A percentile compares a stretch with the other conserved stretches of the same genome.
phyloP scores from a whole-genome alignment of 2,888 invertebrate species.

The Julus scanicus region DNA sequence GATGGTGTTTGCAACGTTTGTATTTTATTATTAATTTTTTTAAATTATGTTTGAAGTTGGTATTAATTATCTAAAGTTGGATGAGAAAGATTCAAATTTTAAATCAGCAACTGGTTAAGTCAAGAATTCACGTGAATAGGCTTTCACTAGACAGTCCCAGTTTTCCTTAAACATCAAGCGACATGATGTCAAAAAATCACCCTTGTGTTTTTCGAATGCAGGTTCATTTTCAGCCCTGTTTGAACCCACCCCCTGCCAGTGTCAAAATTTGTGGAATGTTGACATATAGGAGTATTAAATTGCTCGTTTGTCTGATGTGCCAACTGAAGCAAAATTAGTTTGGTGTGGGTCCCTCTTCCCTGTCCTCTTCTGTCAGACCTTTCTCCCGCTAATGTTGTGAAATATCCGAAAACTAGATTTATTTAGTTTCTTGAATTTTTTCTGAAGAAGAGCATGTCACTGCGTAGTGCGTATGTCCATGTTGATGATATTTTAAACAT shows the following conservation, averaged over 20 bases:
- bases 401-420: not conserved
- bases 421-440: not conserved
- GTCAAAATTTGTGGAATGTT: conserved; percentile 15
- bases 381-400: not conserved
- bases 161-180: not conserved
- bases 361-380: not conserved
- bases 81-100: not conserved
- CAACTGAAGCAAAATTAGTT: conserved; percentile 26
- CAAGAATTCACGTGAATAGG: not conserved
- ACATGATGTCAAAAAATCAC: not conserved
- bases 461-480: not conserved
- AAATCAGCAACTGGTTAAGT: not conserved
- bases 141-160: not conserved
- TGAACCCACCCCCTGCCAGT: conserved; percentile 5
- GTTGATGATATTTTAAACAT: too few relatives aligned
- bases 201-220: not conserved
- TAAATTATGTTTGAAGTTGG: not conserved
- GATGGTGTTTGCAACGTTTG: not conserved
- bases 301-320: conserved; percentile 20
- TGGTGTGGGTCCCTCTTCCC: conserved; percentile 1
- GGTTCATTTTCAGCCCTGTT: not conserved
- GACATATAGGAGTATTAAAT: conserved; percentile 15
- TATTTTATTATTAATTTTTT: not conserved
- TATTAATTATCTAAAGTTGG: not conserved
- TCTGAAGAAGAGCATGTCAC: not conserved